phyloP scores from a whole-genome alignment of 2,888 invertebrate species.

The Mamestra brassicae region DNA sequence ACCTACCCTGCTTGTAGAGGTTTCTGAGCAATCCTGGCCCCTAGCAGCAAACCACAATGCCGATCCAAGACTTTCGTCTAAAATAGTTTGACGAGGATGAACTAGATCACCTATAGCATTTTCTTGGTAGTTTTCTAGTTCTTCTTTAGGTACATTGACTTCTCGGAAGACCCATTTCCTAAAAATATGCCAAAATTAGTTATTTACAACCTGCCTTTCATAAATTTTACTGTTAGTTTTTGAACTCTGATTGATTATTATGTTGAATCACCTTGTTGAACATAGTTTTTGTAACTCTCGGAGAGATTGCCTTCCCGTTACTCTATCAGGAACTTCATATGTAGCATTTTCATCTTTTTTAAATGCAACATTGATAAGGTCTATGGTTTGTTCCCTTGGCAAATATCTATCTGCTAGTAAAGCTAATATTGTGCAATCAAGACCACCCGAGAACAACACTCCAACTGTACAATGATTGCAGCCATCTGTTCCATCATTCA shows the following conservation, averaged over 20 bases:
- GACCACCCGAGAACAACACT: conserved; percentile 98
- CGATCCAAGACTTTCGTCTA: conserved; percentile 99
- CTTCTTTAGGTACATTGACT: conserved; percentile 93
- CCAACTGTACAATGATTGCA: conserved; percentile 93
- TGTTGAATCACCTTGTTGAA: conserved; percentile 88
- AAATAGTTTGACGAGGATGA: conserved; percentile 95
- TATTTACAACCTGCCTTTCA: not conserved
- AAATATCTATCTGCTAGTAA: conserved; percentile 94
- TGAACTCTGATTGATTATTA: not conserved
- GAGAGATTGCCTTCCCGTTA: conserved; percentile 94
- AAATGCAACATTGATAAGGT: conserved; percentile 98
- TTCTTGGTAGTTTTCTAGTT: conserved; percentile 91
- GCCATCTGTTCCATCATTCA: conserved; percentile 67
- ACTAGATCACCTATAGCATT: conserved; percentile 94
- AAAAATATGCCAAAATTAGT: conserved; percentile 5
- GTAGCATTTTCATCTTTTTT: conserved; percentile 85
- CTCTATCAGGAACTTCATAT: conserved; percentile 95
- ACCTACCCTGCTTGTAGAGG: conserved; percentile 92
- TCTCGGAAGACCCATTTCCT: conserved; percentile 96
- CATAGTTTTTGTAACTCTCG: conserved; percentile 93
- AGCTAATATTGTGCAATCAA: conserved; percentile 98
- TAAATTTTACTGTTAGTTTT: not conserved
- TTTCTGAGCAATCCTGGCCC: conserved; percentile 90
- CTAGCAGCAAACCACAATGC: conserved; percentile 99
- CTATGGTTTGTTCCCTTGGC: conserved; percentile 93